Evolutionary conservation across 2,797 vertebrate species (phyloP).

Genomic region (Lepilemur septentrionalis): DNA sequence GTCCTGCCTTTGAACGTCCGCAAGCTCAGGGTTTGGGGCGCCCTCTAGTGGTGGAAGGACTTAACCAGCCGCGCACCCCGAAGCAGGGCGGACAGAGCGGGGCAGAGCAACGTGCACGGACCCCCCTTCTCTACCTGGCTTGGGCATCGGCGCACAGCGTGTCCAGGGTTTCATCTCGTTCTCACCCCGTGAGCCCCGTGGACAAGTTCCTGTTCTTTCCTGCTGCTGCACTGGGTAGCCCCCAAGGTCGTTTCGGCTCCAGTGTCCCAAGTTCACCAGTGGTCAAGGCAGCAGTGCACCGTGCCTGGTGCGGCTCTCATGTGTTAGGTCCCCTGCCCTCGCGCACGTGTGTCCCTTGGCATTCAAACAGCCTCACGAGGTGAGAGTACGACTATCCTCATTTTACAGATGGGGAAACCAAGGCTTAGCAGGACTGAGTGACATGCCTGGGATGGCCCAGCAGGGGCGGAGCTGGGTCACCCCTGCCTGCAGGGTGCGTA

Average conservation of each 20-base stretch:
- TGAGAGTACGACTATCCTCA: fast-evolving
- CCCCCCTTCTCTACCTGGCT: fast-evolving
- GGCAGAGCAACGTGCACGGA: neutral
- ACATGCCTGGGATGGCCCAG: too few relatives aligned
- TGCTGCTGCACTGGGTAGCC: neutral
- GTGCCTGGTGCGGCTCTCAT: fast-evolving
- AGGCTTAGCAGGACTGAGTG: neutral
- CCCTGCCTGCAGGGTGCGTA: fast-evolving
- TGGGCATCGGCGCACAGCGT: neutral
- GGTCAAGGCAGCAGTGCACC: fast-evolving
- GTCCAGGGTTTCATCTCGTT: neutral
- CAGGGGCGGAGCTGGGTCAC: neutral
- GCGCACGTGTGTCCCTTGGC: fast-evolving
- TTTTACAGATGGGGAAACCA: neutral
- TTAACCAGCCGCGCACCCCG: fast-evolving
- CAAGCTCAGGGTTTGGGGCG: too few relatives aligned
- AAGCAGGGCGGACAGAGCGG: neutral
- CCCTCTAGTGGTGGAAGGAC: slow-evolving; percentile 50
- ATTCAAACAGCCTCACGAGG: neutral
- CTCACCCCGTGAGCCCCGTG: fast-evolving
- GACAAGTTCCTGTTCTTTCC: neutral
- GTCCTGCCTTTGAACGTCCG: fast-evolving
- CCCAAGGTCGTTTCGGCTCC: too few relatives aligned
- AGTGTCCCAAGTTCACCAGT: neutral
- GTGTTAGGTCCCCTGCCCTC: fast-evolving